Percentiles rank a stretch among this genome's conserved stretches.
These are phyloP conservation scores for Epirrita christyi DNA, from an alignment of 2,888 invertebrate genomes.

Conservation along the genomic window DNA sequence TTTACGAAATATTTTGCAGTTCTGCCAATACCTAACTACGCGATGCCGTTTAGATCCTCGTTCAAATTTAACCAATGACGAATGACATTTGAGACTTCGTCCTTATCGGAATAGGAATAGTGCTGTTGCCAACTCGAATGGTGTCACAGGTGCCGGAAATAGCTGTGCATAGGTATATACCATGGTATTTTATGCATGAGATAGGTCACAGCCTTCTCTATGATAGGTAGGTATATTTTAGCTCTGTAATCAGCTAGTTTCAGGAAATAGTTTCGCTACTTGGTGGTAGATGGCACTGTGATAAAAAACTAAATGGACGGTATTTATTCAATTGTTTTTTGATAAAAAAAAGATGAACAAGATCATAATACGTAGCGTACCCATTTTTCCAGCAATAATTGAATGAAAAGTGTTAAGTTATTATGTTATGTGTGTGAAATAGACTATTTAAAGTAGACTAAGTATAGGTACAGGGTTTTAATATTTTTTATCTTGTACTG, in stretches of 20 bases:
- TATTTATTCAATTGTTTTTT: neutral
- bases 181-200: constrained; percentile 7
- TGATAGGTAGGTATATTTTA: constrained; percentile 20
- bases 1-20: neutral
- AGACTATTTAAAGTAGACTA: no score
- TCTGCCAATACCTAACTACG: constrained; percentile 12
- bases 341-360: no score
- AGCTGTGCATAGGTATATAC: constrained; percentile 43
- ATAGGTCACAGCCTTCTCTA: no score
- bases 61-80: constrained; percentile 43
- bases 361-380: no score
- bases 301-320: neutral
- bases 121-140: constrained; percentile 71
- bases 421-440: no score
- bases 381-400: no score
- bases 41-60: constrained; percentile 18
- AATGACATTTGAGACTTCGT: constrained; percentile 65
- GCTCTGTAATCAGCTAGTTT: constrained; percentile 43
- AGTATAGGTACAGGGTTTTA: no score
- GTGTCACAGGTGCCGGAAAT: constrained; percentile 71
- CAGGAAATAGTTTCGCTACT: constrained; percentile 60
- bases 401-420: no score
- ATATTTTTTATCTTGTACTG: no score
- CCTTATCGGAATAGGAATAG: constrained; percentile 59
- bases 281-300: constrained; percentile 66